phyloP scores from a whole-genome alignment of 2,113 vertebrate species.

The Blennius ocellaris region DNA sequence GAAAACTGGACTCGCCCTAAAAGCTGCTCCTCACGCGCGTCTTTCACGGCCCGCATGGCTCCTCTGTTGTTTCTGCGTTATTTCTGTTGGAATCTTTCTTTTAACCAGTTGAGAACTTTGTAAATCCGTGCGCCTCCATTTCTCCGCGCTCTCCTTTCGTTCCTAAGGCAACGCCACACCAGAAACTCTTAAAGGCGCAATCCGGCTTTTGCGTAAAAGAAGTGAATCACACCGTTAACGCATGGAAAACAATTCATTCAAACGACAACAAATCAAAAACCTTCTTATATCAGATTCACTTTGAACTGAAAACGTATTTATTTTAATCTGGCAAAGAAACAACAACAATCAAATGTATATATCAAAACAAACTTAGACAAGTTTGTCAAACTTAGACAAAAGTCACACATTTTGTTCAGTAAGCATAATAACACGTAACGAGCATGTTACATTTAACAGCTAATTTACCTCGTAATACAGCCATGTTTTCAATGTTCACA shows the following conservation, averaged over 20 bases:
- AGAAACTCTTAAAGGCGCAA: conserved; percentile 6
- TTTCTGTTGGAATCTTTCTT: background rate
- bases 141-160: background rate
- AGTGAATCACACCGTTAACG: background rate
- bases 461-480: no score
- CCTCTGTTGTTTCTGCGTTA: background rate
- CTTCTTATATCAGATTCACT: no score
- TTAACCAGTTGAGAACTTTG: background rate
- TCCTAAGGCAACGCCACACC: conserved; percentile 41
- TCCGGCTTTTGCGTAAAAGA: background rate
- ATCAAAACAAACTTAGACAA: no score
- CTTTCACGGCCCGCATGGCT: background rate
- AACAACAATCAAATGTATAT: no score
- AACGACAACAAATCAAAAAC: no score
- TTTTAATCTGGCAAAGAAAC: no score
- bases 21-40: background rate
- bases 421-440: no score
- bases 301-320: no score
- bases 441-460: no score
- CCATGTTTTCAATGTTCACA: no score
- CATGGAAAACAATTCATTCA: background rate
- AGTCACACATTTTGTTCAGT: no score
- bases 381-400: no score
- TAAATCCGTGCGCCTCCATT: background rate
- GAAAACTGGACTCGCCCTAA: conserved; percentile 46